Evolutionary conservation across 2,797 vertebrate species (phyloP).

Genomic region (Agapornis canus): DNA sequence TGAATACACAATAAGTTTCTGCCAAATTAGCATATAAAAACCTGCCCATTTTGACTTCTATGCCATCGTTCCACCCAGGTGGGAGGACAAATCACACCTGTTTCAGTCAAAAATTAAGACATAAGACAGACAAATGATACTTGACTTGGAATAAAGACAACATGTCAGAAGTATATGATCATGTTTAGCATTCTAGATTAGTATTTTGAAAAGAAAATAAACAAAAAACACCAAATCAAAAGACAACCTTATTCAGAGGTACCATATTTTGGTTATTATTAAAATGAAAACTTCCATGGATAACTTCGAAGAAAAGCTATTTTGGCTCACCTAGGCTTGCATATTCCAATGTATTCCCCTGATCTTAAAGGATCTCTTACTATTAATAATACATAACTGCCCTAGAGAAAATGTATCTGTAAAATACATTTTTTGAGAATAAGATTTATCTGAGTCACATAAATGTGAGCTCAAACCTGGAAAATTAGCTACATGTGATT

Average conservation of each 20-base stretch:
- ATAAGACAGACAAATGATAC: rapidly evolving
- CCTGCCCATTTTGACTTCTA: background rate
- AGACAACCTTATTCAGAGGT: background rate
- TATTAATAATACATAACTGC: background rate
- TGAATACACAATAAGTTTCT: background rate
- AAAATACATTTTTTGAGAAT: background rate
- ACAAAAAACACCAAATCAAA: background rate
- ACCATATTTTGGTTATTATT: background rate
- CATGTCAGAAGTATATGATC: background rate
- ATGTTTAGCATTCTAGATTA: background rate
- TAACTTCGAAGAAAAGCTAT: background rate
- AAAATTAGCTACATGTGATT: background rate
- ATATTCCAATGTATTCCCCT: background rate
- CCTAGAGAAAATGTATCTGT: background rate
- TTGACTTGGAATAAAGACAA: background rate
- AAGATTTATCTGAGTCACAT: background rate
- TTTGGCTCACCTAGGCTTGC: background rate
- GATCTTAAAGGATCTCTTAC: background rate
- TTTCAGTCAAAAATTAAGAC: background rate
- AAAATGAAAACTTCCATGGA: background rate
- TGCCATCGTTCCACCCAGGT: background rate
- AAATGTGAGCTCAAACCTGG: background rate
- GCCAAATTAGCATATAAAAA: background rate
- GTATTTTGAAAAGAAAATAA: background rate
- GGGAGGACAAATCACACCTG: background rate